These are phyloP conservation scores for Deilephila porcellus DNA, from an alignment of 2,888 invertebrate genomes.

Conservation along the genomic window DNA sequence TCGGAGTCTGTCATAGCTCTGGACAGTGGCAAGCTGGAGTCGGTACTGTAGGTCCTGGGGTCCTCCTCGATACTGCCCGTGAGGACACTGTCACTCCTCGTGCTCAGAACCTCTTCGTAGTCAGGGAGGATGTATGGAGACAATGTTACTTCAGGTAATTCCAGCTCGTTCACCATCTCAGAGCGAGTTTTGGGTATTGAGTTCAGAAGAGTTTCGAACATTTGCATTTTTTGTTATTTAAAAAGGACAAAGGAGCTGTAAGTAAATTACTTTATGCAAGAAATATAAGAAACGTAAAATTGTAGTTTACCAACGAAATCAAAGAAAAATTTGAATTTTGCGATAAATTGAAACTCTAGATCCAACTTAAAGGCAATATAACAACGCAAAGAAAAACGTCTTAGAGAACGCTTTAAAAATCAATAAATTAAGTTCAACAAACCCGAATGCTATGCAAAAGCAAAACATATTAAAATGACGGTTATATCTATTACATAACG, in stretches of 20 bases:
- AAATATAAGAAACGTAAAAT: not conserved
- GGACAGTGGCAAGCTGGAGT: conserved; percentile 68
- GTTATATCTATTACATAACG: not conserved
- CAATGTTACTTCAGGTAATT: conserved; percentile 64
- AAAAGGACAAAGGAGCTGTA: no score
- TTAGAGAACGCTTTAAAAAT: not conserved
- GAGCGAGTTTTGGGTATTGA: conserved; percentile 67
- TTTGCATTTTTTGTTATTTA: conserved; percentile 52
- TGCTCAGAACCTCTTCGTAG: conserved; percentile 51
- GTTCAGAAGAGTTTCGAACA: conserved; percentile 65
- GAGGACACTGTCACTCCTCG: conserved; percentile 55
- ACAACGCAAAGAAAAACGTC: not conserved
- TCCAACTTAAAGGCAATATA: not conserved
- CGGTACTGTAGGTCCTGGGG: conserved; percentile 56
- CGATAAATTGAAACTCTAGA: not conserved
- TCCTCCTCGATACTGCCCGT: conserved; percentile 55
- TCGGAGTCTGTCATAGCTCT: conserved; percentile 78
- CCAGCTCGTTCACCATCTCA: conserved; percentile 68
- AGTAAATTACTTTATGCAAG: no score
- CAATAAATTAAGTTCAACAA: not conserved
- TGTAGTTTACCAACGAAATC: not conserved
- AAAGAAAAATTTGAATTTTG: not conserved
- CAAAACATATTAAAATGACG: not conserved
- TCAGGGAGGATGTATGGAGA: conserved; percentile 64
- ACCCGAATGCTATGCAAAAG: not conserved